Base-by-base conservation (phyloP, 2,888 invertebrate genomes). In the Onchidella celtica region DNA sequence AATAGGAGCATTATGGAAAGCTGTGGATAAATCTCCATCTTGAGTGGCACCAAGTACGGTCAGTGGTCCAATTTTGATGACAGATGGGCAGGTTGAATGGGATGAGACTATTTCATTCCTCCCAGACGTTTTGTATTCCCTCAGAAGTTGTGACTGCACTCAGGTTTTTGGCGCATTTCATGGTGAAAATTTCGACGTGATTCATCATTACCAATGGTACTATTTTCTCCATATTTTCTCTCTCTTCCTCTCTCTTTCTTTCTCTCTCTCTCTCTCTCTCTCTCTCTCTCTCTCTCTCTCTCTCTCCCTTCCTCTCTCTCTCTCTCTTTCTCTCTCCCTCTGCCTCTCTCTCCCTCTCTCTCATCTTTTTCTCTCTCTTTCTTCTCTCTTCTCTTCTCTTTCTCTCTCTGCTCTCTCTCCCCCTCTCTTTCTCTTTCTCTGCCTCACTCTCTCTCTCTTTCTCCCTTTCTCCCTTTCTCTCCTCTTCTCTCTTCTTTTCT, bases 381-480 rank as follows among this genome's bases (percentile, higher is more conserved):
- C 24, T 29, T 27, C 29, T 17, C 34, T 29, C 66, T 66, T 24
- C 66, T 66, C 66, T 29, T 27, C 66, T 29, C 73, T 73, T 11
- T 55, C 32, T 29, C 21, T 40, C 73, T 55, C 34, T 34, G 21
- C n/a, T 47, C 47, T 70, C 11, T 40, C n/a, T 27, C 29, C 47
- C 66, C 66, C 40, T 66, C 40, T 77, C 65, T 66, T 27, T 47
- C 40, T 77, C 77, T 77, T 27, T 47, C 55, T 77, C 38, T 77
- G 29, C 40, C 24, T 34, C 38, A 57, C 24, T 75, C 75, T 75
- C 21, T 38, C 38, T 36, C 36, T 34, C 63, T 36, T 24, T 75
- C 63, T 63, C 24, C 34, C 27, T 61, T 6, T 75, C 75, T 75
- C 21, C 57, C 36, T 36, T 6, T 34, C 36, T 75, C 32, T 75